Evolutionary conservation across 2,113 vertebrate species (phyloP).

Genomic region (Seriola aureovittata): DNA sequence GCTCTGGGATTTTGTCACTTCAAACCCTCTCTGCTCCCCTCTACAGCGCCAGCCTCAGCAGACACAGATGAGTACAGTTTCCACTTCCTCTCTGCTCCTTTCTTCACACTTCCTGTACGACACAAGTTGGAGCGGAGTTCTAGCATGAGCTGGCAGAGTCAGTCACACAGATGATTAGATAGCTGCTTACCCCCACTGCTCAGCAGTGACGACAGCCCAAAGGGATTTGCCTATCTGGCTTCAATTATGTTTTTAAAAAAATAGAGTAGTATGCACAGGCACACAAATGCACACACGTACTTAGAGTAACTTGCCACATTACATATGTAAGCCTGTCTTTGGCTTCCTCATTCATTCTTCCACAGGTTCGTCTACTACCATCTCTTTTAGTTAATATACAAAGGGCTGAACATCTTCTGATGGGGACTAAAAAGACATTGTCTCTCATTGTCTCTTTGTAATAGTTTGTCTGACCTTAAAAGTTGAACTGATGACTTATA

Average conservation of each 20-base stretch:
- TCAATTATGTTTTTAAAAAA: conserved; percentile 62
- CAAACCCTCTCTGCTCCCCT: conserved; percentile 14
- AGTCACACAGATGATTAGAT: conserved; percentile 28
- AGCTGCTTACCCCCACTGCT: conserved; percentile 43
- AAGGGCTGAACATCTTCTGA: conserved; percentile 16
- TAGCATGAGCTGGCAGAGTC: conserved; percentile 37
- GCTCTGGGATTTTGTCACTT: conserved; percentile 41
- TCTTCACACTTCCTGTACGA: conserved; percentile 21
- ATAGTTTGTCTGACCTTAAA: neutral
- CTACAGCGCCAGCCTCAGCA: neutral
- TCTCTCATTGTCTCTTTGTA: neutral
- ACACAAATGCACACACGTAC: conserved; percentile 35
- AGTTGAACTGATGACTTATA: neutral
- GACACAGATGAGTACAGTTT: conserved; percentile 23
- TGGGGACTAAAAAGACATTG: neutral
- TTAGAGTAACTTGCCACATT: conserved; percentile 33
- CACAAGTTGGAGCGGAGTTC: neutral
- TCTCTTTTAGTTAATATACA: conserved; percentile 27
- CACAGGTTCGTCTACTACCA: conserved; percentile 61
- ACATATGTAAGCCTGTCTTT: conserved; percentile 53
- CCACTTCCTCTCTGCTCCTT: conserved; percentile 22
- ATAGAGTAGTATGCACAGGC: conserved; percentile 48
- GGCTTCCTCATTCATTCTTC: conserved; percentile 64
- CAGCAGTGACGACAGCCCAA: conserved; percentile 48
- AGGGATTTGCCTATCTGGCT: conserved; percentile 37